phyloP scores from a whole-genome alignment of 2,888 invertebrate genomes.

The Oligia strigilis region DNA sequence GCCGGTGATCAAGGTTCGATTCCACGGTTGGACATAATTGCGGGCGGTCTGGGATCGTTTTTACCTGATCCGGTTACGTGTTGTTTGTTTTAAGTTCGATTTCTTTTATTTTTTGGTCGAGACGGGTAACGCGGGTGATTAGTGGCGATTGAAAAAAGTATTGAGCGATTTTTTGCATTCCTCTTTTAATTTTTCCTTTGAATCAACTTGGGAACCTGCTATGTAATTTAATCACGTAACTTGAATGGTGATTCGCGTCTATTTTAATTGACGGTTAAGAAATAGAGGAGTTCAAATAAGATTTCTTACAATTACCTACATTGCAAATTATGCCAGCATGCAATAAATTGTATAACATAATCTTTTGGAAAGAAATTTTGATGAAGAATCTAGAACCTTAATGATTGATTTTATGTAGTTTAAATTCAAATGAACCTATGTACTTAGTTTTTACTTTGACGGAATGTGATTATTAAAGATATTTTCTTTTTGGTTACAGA shows the following conservation, averaged over 20 bases:
- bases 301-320: conserved; percentile 6
- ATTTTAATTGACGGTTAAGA: conserved; percentile 32
- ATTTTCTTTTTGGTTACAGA: conserved; percentile 91
- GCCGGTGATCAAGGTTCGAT: conserved; percentile 71
- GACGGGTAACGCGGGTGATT: conserved; percentile 76
- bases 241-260: conserved; percentile 25
- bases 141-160: conserved; percentile 66
- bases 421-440: background rate
- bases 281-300: conserved; percentile 12
- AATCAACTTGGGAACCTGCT: conserved; percentile 47
- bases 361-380: background rate
- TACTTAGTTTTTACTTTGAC: background rate
- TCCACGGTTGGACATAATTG: conserved; percentile 80
- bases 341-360: background rate
- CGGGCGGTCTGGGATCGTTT: conserved; percentile 74
- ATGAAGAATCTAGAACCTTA: background rate
- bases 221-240: conserved; percentile 44
- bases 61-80: conserved; percentile 79
- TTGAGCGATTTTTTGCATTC: conserved; percentile 69
- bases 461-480: conserved; percentile 30
- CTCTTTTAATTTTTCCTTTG: conserved; percentile 61
- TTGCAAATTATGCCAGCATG: conserved; percentile 8
- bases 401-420: background rate
- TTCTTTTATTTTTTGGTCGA: conserved; percentile 74
- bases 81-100: conserved; percentile 81